Percentiles rank a stretch among this genome's conserved stretches.
Evolutionary conservation across 2,113 vertebrate genomes (phyloP).

Genomic region (Nerophis lumbriciformis): DNA sequence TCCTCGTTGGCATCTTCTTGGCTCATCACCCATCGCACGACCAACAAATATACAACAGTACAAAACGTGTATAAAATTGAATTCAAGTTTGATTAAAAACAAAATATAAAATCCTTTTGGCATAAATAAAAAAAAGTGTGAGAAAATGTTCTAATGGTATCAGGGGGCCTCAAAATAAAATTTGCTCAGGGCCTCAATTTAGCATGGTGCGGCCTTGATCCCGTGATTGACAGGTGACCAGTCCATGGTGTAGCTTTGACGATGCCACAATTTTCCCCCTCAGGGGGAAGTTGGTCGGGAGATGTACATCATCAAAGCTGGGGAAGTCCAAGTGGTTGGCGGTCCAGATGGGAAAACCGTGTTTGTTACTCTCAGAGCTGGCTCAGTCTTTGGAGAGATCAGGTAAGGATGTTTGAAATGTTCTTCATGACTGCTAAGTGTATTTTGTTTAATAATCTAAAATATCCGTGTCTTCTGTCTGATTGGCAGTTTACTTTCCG

Average conservation of each 20-base stretch:
- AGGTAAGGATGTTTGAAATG: conserved; percentile 68
- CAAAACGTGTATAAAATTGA: too few relatives aligned
- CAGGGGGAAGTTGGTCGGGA: conserved; percentile 94
- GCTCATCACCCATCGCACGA: too few relatives aligned
- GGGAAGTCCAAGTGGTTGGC: conserved; percentile 91
- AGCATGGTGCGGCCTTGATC: not conserved
- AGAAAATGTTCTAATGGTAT: too few relatives aligned
- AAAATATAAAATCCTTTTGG: too few relatives aligned
- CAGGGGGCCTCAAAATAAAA: too few relatives aligned
- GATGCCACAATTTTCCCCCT: not conserved
- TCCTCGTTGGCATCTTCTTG: too few relatives aligned
- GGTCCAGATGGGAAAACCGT: conserved; percentile 86
- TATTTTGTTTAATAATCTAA: not conserved
- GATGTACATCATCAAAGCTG: conserved; percentile 98
- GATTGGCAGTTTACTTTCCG: conserved; percentile 79
- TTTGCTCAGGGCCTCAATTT: not conserved
- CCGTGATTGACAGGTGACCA: not conserved
- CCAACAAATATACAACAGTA: too few relatives aligned
- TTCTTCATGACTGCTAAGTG: not conserved
- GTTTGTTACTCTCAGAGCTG: conserved; percentile 86
- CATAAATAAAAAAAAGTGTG: too few relatives aligned
- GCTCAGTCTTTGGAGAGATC: conserved; percentile 95
- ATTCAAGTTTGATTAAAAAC: too few relatives aligned
- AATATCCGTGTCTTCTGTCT: conserved; percentile 1
- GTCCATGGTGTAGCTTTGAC: not conserved